Conservation (phyloP, 2,888 invertebrate genomes). For the Hypomecis punctinalis region DNA sequence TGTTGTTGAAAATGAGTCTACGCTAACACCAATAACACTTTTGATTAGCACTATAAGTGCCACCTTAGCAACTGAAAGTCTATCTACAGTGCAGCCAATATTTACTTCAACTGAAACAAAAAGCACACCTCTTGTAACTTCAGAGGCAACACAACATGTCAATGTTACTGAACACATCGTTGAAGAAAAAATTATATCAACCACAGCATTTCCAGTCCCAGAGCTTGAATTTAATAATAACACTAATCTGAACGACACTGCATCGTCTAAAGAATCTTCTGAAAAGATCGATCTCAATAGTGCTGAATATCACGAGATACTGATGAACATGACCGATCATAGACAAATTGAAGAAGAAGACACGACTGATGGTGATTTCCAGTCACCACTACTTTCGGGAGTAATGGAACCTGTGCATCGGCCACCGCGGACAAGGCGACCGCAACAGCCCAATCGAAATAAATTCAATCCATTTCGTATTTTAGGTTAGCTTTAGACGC, state of each 20-base stretch:
- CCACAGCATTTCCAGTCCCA: conserved; percentile 23
- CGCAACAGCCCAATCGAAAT: conserved; percentile 69
- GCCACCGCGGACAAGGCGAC: conserved; percentile 73
- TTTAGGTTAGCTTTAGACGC: conserved; percentile 66
- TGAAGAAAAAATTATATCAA: conserved; percentile 18
- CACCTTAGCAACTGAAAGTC: conserved; percentile 2
- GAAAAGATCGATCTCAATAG: conserved; percentile 30
- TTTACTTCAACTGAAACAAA: conserved; percentile 36
- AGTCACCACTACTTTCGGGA: conserved; percentile 77
- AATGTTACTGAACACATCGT: conserved; percentile 23
- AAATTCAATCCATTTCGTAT: conserved; percentile 82
- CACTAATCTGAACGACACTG: conserved; percentile 21
- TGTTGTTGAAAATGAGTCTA: conserved; percentile 10
- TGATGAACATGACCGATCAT: conserved; percentile 29
- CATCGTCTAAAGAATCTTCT: conserved; percentile 16
- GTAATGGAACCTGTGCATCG: conserved; percentile 74
- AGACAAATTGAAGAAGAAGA: conserved; percentile 40
- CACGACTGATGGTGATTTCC: conserved; percentile 62
- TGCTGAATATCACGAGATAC: conserved; percentile 44
- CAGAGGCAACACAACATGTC: conserved; percentile 20
- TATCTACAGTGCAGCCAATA: conserved; percentile 14
- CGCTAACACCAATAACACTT: conserved; percentile 15
- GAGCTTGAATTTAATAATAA: conserved; percentile 6
- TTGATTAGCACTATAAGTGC: conserved; percentile 15
- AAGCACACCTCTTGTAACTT: conserved; percentile 32